phyloP scores from a whole-genome alignment of 2,888 invertebrate species.

The Phengaris arion region DNA sequence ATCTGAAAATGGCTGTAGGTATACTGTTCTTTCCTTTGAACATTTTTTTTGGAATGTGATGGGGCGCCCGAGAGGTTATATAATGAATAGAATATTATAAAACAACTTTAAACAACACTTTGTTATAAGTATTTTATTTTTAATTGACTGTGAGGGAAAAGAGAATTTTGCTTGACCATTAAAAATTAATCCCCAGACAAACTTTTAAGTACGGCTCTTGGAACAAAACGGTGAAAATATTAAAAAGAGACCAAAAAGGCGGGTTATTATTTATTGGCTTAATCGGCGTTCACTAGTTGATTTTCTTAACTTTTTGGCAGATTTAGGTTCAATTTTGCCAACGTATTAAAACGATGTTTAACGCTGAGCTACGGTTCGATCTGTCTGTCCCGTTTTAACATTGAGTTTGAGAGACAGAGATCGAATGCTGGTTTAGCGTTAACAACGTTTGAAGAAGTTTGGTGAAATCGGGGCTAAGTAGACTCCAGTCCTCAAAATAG shows the following conservation, averaged over 20 bases:
- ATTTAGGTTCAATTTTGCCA: too few species aligned
- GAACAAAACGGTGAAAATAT: not conserved
- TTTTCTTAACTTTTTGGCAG: not conserved
- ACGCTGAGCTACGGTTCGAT: too few species aligned
- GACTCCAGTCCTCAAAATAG: too few species aligned
- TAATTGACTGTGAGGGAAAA: not conserved
- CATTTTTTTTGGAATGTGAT: not conserved
- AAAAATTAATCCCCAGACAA: not conserved
- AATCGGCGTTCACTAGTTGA: not conserved
- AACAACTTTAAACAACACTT: not conserved
- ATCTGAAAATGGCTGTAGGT: too few species aligned
- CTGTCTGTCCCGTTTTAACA: too few species aligned
- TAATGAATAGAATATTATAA: not conserved
- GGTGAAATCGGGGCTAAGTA: too few species aligned
- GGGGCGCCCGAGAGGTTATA: too few species aligned
- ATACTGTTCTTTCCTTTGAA: not conserved
- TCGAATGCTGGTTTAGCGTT: too few species aligned
- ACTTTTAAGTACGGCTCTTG: constrained; percentile 11
- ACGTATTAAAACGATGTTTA: too few species aligned
- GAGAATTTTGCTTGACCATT: not conserved
- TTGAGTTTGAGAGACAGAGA: too few species aligned
- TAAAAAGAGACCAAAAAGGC: not conserved
- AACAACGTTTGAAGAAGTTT: too few species aligned
- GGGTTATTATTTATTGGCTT: not conserved
- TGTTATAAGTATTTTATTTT: constrained; percentile 4